Evolutionary conservation across 1,140 invertebrate species (phyloP), one percentile per base, ranked within the genome.

Genomic region (Zaprionus nigranus): DNA sequence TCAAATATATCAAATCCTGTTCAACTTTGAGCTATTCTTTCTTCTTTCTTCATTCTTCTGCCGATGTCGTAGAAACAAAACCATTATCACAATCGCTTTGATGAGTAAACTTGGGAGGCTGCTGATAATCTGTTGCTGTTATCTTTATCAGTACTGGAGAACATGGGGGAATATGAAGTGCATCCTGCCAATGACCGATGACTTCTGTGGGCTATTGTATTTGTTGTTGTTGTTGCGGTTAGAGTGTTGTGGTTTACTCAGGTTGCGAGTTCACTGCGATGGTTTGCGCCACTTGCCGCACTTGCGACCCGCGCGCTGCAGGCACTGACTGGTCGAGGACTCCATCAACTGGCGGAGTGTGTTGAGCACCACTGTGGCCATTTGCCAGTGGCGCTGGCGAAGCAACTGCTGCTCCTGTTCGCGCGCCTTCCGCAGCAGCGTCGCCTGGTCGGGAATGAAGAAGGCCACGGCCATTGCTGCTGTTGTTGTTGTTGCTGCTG

Each of bases 61-160:
- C 54, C 20, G 59, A 54, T 72, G 71, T 68, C 73, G 11, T 81
- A 77, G 85, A 88, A 91, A 91, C 81, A 91, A 91, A 91, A 91
- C 79, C 79, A 79, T 91, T 92, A 92, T 92, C 90, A 92, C 90
- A 92, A 91, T 92, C 81, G 90, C 90, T 92, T 92, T 90, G 90
- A 92, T 91, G 90, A 92, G 83, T 90, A 90, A 90, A 82, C 75
- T 84, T 70, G 73, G 76, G 58, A 60, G 36, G 17, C 20, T n/a
- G 26, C 49, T 54, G 61, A n/a, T 46, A 46, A 24, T 51, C 20
- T 20, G 9, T 22, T 51, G 20, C 17, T 51, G n/a, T 46, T 46
- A n/a, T 7, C n/a, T 46, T 24, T 51, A 51, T 51, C 46, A 51
- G 46, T 24, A 22, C 46, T 46, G 40, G n/a, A 46, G 40, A 51